Base-by-base conservation (phyloP, 2,888 invertebrate genomes). In the Scaeva pyrastri region DNA sequence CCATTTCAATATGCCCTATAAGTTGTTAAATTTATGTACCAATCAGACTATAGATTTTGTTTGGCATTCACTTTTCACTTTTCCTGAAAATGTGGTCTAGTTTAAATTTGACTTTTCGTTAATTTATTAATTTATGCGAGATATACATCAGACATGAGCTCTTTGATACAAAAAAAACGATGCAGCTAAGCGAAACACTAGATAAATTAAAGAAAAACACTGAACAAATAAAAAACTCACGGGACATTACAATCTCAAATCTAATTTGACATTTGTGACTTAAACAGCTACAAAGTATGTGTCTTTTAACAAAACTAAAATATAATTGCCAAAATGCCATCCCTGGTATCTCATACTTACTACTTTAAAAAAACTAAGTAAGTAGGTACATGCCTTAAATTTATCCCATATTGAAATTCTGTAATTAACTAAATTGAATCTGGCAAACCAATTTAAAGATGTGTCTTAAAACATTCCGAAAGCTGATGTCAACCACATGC, bases 401-500 rank as follows among this genome's bases (percentile, higher is more conserved):
- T n/a, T n/a, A n/a, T n/a, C n/a, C n/a, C n/a, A n/a, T 55, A 31
- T 12, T 36, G 16, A 36, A 58, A 12, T 16, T 41, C 21, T 41
- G 60, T 23, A 21, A 60, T 62, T 43, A 14, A n/a, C 16, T 56
- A 31, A 31, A 31, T 43, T 43, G 14, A 62, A 41, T 60, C 21
- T 41, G 39, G 21, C 60, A 41, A 36, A 31, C 31, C 14, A 66
- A 48, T 64, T 64, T 64, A 48, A 66, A 66, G 8, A 45, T 26
- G 45, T 71, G 21, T 14, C 36, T 52, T 26, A 6, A 70, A 74
- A 58, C 70, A 74, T 83, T 78, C 50, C 56, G 39, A 75, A 71
- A 71, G 50, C n/a, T n/a, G n/a, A 66, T 84, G 84, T 84, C 84
- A 84, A 75, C 75, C 72, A 71, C 75, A 68, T 85, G 76, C 81